Evolutionary conservation across 2,888 invertebrate species (phyloP), one percentile per base, ranked within the genome.

Genomic region (Eilema griseolum): DNA sequence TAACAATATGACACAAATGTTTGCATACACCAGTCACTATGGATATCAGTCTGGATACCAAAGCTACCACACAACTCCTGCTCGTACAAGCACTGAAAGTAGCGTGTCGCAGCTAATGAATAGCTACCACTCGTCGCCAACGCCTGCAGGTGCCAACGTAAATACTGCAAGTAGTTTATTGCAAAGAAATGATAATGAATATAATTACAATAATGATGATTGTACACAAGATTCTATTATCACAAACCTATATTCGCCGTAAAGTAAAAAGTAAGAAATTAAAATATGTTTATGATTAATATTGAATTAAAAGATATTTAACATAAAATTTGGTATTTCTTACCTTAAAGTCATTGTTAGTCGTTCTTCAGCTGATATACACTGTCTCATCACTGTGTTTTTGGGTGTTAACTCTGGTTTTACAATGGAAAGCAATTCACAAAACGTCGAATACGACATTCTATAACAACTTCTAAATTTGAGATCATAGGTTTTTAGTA

Each of bases 381-480:
- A 57, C 56, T 28, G 26, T 65, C 65, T 65, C 65, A 65, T 65
- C 23, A 56, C 16, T 65, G 65, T 65, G 56, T 65, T 65, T 65
- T 26, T 28, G 33, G 33, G 65, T 20, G 65, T 65, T 23, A 57
- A 56, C 33, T 65, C 57, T 33, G 65, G 57, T 65, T 65, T 65
- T 65, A 65, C 56, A 66, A 66, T 37, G 23, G 24, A 66, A 66
- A 66, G 66, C 33, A 66, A 61, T 61, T 66, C 70, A 61, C 37
- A 56, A 57, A 70, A 70, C 33, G 61, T 57, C 66, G 61, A 70
- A 66, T 66, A 70, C 46, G 70, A 61, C 70, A 61, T 70, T 70
- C 61, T 61, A 61, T 61, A n/a, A 66, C 65, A 65, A 64, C 60
- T 69, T 64, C n/a, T 63, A 14, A 64, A 69, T 64, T 69, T 64